These are phyloP conservation scores for Notamacropus eugenii DNA, from an alignment of 2,797 vertebrate genomes.

Conservation along the genomic window DNA sequence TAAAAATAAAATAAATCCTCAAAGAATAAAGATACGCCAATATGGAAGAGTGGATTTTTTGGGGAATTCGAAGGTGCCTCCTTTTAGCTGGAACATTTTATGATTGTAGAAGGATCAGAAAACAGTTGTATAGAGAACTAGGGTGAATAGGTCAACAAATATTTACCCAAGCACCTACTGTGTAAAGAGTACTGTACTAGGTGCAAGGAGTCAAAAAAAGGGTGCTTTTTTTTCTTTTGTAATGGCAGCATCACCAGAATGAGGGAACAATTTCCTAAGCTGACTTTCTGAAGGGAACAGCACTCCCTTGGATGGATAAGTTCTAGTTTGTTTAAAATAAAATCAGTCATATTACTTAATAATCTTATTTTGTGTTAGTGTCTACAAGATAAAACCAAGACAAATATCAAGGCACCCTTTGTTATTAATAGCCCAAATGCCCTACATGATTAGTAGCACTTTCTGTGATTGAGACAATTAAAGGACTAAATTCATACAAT, in stretches of 20 bases:
- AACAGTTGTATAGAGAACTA: not conserved
- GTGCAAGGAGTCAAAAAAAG: not conserved
- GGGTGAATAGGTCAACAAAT: not conserved
- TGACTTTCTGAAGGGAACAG: not conserved
- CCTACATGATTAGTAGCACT: slow-evolving; percentile 66
- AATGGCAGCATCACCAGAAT: not conserved
- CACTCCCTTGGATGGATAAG: slow-evolving; percentile 16
- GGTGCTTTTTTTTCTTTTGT: not conserved
- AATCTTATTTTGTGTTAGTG: slow-evolving; percentile 60
- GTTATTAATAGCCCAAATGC: slow-evolving; percentile 60
- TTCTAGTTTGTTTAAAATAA: slow-evolving; percentile 56
- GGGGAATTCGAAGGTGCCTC: not conserved
- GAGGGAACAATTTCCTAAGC: not conserved
- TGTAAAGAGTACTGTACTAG: not conserved
- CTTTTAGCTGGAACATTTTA: not conserved
- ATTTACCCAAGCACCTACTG: not conserved
- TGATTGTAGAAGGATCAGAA: not conserved
- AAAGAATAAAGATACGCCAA: not conserved
- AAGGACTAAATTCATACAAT: slow-evolving; percentile 32
- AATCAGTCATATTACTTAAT: slow-evolving; percentile 67
- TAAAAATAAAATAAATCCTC: not conserved
- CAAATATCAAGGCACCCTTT: slow-evolving; percentile 66
- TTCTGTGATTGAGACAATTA: slow-evolving; percentile 70
- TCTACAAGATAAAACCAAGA: slow-evolving; percentile 58
- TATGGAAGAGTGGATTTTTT: not conserved